Percentiles rank a stretch among this genome's conserved stretches.
phyloP scores from a whole-genome alignment of 2,113 vertebrate species.

The Mustelus asterias region DNA sequence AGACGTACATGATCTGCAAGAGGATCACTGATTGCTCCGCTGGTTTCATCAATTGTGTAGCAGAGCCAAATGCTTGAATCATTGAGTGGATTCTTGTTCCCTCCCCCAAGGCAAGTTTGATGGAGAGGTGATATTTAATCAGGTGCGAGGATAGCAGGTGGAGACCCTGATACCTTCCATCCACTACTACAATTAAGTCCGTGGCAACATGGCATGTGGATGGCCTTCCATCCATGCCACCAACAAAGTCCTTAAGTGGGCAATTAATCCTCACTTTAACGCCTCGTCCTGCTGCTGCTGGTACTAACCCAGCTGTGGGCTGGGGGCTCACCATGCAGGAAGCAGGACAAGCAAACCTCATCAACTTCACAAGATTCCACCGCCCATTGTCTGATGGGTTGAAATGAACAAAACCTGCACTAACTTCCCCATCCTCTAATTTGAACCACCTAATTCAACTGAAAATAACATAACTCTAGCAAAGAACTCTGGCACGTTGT shows the following conservation, averaged over 20 bases:
- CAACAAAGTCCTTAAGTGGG: not conserved
- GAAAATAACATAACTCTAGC: not conserved
- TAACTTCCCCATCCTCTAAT: not conserved
- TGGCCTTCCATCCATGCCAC: not conserved
- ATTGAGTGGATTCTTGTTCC: not conserved
- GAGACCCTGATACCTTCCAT: not conserved
- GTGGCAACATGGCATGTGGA: not conserved
- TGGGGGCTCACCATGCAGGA: not conserved
- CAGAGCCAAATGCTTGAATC: not conserved
- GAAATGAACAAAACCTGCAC: not conserved
- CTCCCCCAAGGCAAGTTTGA: too few relatives aligned
- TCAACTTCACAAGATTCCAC: not conserved
- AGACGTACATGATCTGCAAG: not conserved
- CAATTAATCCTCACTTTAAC: not conserved
- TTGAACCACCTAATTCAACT: not conserved
- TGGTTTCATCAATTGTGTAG: not conserved
- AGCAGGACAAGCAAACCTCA: not conserved
- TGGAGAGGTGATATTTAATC: not conserved
- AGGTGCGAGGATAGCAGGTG: not conserved
- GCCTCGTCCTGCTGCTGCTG: not conserved
- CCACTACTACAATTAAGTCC: not conserved
- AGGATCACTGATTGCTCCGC: not conserved
- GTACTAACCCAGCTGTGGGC: not conserved
- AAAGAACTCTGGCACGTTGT: not conserved
- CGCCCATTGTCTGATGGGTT: not conserved